Conservation (phyloP, 2,113 vertebrate genomes). For the Coturnix japonica region DNA sequence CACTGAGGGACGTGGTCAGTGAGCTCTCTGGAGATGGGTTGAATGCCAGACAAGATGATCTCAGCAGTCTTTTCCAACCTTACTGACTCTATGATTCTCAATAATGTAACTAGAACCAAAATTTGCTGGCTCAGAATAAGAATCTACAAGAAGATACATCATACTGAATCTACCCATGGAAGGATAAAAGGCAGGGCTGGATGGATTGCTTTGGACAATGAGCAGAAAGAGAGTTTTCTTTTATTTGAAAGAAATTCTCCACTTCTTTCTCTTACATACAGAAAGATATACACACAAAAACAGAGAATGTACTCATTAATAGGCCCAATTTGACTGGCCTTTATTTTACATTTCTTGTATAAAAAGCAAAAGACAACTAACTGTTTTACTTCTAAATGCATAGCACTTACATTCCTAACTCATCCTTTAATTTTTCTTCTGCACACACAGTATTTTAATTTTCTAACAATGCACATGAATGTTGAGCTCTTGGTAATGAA, state of each 20-base stretch:
- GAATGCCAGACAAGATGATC: too few species aligned
- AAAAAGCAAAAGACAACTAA: not conserved
- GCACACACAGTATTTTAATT: not conserved
- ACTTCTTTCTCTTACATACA: not conserved
- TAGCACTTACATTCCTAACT: not conserved
- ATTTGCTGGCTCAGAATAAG: not conserved
- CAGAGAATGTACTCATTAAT: rapidly evolving
- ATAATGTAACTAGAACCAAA: not conserved
- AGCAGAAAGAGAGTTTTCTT: not conserved
- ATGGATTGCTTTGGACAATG: not conserved
- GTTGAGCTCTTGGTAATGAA: not conserved
- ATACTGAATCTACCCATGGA: not conserved
- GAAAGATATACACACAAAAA: not conserved
- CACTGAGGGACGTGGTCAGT: too few species aligned
- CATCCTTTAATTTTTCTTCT: not conserved
- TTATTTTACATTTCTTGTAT: not conserved
- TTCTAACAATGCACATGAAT: not conserved
- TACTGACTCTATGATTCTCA: not conserved
- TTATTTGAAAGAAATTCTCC: not conserved
- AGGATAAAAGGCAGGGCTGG: not conserved
- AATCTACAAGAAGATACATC: not conserved
- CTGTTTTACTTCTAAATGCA: not conserved
- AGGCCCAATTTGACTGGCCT: not conserved
- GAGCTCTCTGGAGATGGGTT: too few species aligned
- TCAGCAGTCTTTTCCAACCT: too few species aligned